Conservation (phyloP, 1,140 invertebrate species). For the Acromyrmex heyeri region DNA sequence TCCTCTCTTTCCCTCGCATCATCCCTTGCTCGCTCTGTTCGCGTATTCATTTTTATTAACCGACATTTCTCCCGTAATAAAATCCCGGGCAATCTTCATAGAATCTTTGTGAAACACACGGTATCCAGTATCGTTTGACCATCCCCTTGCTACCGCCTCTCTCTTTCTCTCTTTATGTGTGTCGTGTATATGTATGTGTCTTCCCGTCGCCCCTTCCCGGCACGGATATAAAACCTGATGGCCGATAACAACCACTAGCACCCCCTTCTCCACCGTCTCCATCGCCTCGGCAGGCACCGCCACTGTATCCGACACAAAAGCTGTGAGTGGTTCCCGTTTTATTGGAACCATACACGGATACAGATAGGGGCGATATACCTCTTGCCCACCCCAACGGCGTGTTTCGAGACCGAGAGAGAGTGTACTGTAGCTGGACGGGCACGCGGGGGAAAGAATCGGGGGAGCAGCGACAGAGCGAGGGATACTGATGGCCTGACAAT, state of each 20-base stretch:
- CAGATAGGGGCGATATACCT: slow-evolving; percentile 78
- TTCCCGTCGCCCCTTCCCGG: slow-evolving; percentile 61
- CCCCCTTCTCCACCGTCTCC: slow-evolving; percentile 64
- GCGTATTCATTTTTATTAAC: slow-evolving; percentile 87
- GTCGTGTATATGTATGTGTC: neutral
- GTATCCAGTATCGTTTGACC: slow-evolving; percentile 84
- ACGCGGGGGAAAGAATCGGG: slow-evolving; percentile 41
- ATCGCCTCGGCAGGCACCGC: slow-evolving; percentile 70
- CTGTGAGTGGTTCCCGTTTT: slow-evolving; percentile 86
- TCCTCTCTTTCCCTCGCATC: neutral
- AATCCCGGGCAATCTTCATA: slow-evolving; percentile 87
- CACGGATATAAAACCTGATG: slow-evolving; percentile 87
- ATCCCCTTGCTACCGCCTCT: slow-evolving; percentile 69
- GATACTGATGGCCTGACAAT: slow-evolving; percentile 81
- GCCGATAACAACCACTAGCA: slow-evolving; percentile 87
- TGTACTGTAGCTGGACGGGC: slow-evolving; percentile 53
- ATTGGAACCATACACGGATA: slow-evolving; percentile 86
- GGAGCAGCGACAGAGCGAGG: slow-evolving; percentile 59
- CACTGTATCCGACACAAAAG: slow-evolving; percentile 86
- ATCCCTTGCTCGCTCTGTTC: slow-evolving; percentile 58
- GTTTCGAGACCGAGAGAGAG: slow-evolving; percentile 64
- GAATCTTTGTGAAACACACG: slow-evolving; percentile 87
- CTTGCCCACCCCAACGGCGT: slow-evolving; percentile 31
- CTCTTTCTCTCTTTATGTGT: slow-evolving; percentile 38
- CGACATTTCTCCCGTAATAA: slow-evolving; percentile 87